These are phyloP conservation scores for Lemur catta DNA, from an alignment of 2,797 vertebrate species.

Conservation along the genomic window DNA sequence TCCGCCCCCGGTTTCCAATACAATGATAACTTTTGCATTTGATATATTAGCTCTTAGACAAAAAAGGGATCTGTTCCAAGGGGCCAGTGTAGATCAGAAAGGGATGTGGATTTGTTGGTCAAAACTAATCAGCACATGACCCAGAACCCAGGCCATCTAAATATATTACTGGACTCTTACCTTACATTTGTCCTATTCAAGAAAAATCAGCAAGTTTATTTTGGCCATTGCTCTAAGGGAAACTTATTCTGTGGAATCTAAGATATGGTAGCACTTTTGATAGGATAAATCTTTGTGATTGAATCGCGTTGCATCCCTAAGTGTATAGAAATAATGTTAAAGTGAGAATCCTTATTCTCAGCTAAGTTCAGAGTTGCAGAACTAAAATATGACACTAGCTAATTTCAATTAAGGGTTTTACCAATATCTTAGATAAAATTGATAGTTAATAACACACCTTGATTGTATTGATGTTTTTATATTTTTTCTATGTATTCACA, in stretches of 20 bases:
- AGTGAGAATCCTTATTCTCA: background rate
- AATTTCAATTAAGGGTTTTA: background rate
- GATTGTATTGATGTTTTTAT: background rate
- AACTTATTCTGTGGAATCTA: background rate
- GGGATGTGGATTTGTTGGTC: background rate
- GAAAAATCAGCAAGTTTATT: slow-evolving; percentile 13
- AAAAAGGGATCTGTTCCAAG: background rate
- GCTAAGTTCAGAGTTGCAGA: background rate
- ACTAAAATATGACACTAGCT: background rate
- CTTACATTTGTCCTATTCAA: background rate
- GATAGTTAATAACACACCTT: background rate
- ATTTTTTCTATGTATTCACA: background rate
- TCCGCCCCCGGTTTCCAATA: background rate
- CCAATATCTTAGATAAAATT: background rate
- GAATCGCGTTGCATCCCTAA: background rate
- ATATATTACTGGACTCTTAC: background rate
- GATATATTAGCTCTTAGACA: background rate
- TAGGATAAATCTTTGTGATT: background rate
- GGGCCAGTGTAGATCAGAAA: background rate
- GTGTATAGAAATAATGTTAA: background rate
- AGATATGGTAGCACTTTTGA: background rate
- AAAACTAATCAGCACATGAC: background rate
- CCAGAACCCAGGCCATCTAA: background rate
- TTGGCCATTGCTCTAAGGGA: background rate
- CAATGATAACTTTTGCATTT: background rate